A percentile compares a stretch with the other conserved stretches of the same genome.
phyloP scores from a whole-genome alignment of 2,113 vertebrate genomes.

The Myocastor coypus region DNA sequence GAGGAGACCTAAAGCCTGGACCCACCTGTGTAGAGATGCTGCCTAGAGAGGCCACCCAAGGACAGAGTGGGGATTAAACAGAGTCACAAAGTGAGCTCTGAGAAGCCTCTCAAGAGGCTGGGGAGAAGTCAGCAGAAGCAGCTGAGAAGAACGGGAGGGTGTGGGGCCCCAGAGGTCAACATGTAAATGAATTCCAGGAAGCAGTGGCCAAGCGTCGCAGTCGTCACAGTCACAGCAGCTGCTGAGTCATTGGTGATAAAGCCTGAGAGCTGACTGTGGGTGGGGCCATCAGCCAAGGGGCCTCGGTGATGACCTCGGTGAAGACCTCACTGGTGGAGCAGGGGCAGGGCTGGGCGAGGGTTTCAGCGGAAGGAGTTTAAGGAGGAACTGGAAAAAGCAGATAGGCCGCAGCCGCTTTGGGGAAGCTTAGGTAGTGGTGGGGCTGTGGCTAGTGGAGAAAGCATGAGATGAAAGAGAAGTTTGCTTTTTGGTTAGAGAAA shows the following conservation, averaged over 20 bases:
- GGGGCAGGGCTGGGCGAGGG: background rate
- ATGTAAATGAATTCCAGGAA: background rate
- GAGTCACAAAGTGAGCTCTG: background rate
- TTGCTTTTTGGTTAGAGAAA: slow-evolving; percentile 43
- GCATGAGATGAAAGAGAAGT: background rate
- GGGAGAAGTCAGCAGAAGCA: background rate
- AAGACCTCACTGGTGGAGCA: background rate
- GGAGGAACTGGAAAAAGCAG: background rate
- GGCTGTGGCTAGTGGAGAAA: background rate
- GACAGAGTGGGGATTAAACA: background rate
- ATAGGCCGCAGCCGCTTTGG: background rate
- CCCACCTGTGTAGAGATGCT: background rate
- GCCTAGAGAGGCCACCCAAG: background rate
- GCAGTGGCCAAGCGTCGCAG: too few relatives aligned
- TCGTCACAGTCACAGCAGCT: background rate
- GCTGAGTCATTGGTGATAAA: background rate
- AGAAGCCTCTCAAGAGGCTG: background rate
- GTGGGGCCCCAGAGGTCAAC: background rate
- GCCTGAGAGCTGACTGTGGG: background rate
- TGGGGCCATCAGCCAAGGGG: too few relatives aligned
- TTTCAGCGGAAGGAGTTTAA: background rate
- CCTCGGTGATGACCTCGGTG: background rate
- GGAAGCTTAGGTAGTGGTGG: background rate
- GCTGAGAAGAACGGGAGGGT: background rate
- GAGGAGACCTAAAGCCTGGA: background rate